phyloP scores from a whole-genome alignment of 2,797 vertebrate genomes.

The Poecilia picta region DNA sequence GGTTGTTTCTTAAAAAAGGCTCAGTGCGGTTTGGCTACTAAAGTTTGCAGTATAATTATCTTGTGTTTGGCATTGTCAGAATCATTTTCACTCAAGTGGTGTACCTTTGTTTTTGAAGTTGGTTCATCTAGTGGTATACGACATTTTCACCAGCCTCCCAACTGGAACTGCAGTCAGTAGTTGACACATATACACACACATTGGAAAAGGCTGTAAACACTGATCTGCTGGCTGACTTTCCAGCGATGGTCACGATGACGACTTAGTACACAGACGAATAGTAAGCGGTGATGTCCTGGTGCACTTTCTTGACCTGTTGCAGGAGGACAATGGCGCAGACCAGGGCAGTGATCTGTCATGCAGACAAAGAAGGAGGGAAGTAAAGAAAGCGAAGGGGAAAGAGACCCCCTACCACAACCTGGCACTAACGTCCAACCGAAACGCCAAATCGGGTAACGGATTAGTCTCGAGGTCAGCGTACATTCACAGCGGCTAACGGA shows the following conservation, averaged over 20 bases:
- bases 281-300: background rate
- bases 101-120: background rate
- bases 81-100: background rate
- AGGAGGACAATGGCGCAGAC: constrained; percentile 54
- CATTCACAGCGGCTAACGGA: background rate
- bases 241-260: constrained; percentile 15
- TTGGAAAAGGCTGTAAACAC: constrained; percentile 16
- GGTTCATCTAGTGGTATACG: background rate
- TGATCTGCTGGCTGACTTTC: constrained; percentile 11
- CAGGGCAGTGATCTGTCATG: constrained; percentile 61
- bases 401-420: background rate
- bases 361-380: constrained; percentile 34
- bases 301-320: constrained; percentile 44
- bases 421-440: background rate
- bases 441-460: no score
- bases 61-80: background rate
- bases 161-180: constrained; percentile 6
- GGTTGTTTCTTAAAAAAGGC: background rate
- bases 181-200: constrained; percentile 9
- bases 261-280: constrained; percentile 53
- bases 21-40: background rate
- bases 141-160: background rate
- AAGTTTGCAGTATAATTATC: background rate
- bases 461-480: background rate
- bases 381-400: constrained; percentile 33